Evolutionary conservation across 2,888 invertebrate species (phyloP), one percentile per base, ranked within the genome.

Genomic region (Synergus umbraculus): DNA sequence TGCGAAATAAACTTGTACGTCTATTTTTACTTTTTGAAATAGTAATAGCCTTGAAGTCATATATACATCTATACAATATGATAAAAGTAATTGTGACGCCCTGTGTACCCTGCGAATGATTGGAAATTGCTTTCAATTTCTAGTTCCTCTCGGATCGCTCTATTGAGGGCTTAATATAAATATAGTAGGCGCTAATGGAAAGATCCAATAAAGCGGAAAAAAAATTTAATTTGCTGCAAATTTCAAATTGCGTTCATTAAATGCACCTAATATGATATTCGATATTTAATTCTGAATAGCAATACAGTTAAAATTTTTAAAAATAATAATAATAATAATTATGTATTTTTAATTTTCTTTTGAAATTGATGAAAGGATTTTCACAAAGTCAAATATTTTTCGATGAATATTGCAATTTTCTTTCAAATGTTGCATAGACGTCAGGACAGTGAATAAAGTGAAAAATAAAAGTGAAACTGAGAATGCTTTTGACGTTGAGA

Each of bases 21-120:
- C 69, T 69, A 15, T 46, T 49, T 69, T 8, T 12, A 22, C 29
- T 69, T 29, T 69, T 49, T 15, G n/a, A n/a, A 54, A n/a, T 54
- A 54, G 7, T 9, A n/a, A 54, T 0, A 54, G 54, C 2, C 13
- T 46, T 9, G 29, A 69, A 49, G 37, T 69, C 15, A 22, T 18
- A 22, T 22, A 9, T 46, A 44, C 22, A 22, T 29, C 2, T 29
- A 29, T 29, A 29, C 29, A 3, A 29, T 29, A 29, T 29, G 29
- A 69, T 49, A 69, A 46, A 69, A 15, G 29, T 46, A 69, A 69
- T 69, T 49, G 69, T 18, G 46, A 46, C 15, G 15, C 46, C 46
- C 46, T 13, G 44, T 29, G 29, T 29, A 29, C 43, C 7, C 43
- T 67, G 12, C 67, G 15, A 46, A 46, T 46, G 46, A 67, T 15